Conservation (phyloP, 2,113 vertebrate species). For the Zosterops lateralis region DNA sequence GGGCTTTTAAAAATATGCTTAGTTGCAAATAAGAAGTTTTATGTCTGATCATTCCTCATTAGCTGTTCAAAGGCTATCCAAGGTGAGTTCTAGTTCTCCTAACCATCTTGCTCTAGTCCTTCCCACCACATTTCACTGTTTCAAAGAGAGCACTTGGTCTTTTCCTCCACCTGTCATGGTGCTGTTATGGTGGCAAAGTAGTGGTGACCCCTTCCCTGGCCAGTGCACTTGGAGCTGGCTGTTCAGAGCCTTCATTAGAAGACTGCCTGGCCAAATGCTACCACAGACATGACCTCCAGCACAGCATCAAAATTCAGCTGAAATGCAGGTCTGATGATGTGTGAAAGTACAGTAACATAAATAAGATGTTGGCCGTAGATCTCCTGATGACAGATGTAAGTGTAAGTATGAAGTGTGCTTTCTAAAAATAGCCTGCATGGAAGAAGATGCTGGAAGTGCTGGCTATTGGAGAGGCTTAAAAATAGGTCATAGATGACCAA, state of each 20-base stretch:
- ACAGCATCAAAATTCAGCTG: constrained; percentile 1
- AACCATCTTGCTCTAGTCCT: neutral
- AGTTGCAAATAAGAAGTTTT: neutral
- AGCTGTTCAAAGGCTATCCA: neutral
- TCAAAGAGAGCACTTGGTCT: neutral
- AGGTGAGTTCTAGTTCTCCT: neutral
- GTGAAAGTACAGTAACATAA: constrained; percentile 55
- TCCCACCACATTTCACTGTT: neutral
- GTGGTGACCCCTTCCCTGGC: neutral
- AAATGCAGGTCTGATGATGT: neutral
- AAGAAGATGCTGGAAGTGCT: constrained; percentile 40
- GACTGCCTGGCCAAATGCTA: neutral
- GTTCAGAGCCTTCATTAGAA: neutral
- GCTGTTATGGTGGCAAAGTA: neutral
- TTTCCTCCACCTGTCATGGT: neutral
- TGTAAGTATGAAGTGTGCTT: constrained; percentile 18
- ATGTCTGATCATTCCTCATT: neutral
- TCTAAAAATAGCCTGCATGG: constrained; percentile 55
- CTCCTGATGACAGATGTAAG: constrained; percentile 34
- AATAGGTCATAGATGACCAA: neutral
- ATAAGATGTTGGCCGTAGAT: constrained; percentile 24
- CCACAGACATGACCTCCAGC: constrained; percentile 29
- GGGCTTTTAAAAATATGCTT: neutral
- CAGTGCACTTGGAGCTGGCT: neutral
- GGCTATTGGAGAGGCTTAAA: neutral